These are phyloP conservation scores for Erebia ligea DNA, from an alignment of 2,888 invertebrate genomes.

Conservation along the genomic window DNA sequence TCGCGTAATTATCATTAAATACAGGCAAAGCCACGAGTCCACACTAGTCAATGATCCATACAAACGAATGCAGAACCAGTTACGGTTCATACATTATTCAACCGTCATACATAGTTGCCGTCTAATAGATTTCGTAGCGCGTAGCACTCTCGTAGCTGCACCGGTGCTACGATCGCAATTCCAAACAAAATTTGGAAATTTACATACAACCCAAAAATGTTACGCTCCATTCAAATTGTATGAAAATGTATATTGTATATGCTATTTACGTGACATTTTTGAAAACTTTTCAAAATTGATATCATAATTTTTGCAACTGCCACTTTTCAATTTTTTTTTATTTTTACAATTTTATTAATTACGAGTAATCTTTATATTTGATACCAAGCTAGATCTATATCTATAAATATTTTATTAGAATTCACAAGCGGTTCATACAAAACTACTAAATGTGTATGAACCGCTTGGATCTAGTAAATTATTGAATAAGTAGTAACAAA, in stretches of 20 bases:
- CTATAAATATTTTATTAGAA: background rate
- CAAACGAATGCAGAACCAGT: background rate
- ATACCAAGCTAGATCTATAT: no score
- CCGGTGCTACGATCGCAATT: conserved; percentile 58
- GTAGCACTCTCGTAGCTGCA: conserved; percentile 65
- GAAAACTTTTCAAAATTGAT: background rate
- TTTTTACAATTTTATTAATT: background rate
- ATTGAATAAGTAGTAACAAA: no score
- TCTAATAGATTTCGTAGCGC: conserved; percentile 57
- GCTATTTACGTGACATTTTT: background rate
- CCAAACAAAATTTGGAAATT: conserved; percentile 42
- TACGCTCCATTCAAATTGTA: conserved; percentile 5
- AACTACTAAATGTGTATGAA: background rate
- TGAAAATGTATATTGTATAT: background rate
- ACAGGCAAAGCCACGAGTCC: background rate
- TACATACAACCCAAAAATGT: conserved; percentile 32
- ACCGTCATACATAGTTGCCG: conserved; percentile 23
- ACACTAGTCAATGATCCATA: conserved; percentile 2
- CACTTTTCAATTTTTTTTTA: background rate
- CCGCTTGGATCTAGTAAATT: no score
- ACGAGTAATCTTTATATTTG: background rate
- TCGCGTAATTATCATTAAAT: background rate
- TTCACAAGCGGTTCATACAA: background rate
- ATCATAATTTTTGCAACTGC: background rate
- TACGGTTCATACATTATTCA: conserved; percentile 2